Evolutionary conservation across 2,888 invertebrate genomes (phyloP), one percentile per base, ranked within the genome.

Genomic region (Osmoderma eremita): DNA sequence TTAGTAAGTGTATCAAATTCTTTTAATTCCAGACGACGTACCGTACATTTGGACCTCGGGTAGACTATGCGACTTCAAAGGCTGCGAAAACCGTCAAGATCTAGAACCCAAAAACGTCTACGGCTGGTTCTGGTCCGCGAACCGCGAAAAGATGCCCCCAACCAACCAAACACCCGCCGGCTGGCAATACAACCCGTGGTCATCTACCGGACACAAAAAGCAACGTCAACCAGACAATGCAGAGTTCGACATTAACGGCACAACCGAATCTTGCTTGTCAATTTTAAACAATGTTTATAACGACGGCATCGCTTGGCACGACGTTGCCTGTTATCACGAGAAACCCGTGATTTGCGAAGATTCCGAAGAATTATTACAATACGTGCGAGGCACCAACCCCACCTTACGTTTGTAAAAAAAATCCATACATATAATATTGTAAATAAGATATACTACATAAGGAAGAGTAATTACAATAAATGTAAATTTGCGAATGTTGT

Each of bases 31-130:
- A 91, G 91, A 93, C 75, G 93, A 94, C 80, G 91, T 94, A 51
- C 94, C 94, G 2, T 95, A 94, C 85, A 95, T 95, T 78, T 95
- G 95, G 95, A 95, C 95, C 12, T 93, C 93, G 3, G 95, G 95
- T 62, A 91, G 95, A 75, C 88, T 95, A 67, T 95, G 95, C 79
- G 95, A 95, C 86, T 95, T 95, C 87, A 94, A 94, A 80, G 95
- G 95, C 68, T 95, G 95, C 82, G 94, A 94, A 81, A 90, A 90
- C 73, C 90, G 95, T 72, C 87, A 88, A 68, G 95, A 95, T 79
- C 86, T 95, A 72, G 94, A 94, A 81, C 95, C 95, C 70, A 94
- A 94, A 83, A 89, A 87, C 77, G 77, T 95, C 71, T 90, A 90
- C 78, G 95, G 95, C 49, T 95, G 95, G 95, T 95, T 95, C 88